A percentile compares a stretch with the other conserved stretches of the same genome.
phyloP scores from a whole-genome alignment of 2,113 vertebrate genomes.

The Pluvialis apricaria region DNA sequence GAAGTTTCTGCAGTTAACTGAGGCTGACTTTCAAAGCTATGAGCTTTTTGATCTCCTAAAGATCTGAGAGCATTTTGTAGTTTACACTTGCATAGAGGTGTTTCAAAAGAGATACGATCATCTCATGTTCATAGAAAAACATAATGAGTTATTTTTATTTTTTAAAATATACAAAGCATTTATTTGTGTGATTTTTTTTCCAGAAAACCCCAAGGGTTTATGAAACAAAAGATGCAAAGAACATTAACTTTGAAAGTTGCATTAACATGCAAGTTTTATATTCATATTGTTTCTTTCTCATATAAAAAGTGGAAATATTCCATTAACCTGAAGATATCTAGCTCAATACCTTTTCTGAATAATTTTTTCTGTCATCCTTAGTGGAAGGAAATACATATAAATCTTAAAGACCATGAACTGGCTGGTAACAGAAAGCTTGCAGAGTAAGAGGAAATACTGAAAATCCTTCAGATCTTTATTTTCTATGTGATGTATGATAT shows the following conservation, averaged over 20 bases:
- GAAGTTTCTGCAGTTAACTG: slow-evolving; percentile 32
- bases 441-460: neutral
- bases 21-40: slow-evolving; percentile 40
- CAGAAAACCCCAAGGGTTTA: neutral
- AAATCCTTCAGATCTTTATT: neutral
- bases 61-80: slow-evolving; percentile 56
- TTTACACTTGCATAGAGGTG: slow-evolving; percentile 21
- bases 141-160: slow-evolving; percentile 28
- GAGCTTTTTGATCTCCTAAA: slow-evolving; percentile 50
- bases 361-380: neutral
- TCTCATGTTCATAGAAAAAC: neutral
- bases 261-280: neutral
- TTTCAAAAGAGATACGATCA: slow-evolving; percentile 35
- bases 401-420: neutral
- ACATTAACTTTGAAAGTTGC: neutral
- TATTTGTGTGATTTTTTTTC: neutral
- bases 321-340: neutral
- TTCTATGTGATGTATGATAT: neutral
- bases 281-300: neutral
- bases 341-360: neutral
- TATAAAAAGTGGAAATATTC: neutral
- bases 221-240: neutral
- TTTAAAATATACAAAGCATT: neutral
- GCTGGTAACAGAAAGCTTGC: neutral
- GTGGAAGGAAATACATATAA: neutral